phyloP scores from a whole-genome alignment of 2,797 vertebrate species.

The Chelmon rostratus region DNA sequence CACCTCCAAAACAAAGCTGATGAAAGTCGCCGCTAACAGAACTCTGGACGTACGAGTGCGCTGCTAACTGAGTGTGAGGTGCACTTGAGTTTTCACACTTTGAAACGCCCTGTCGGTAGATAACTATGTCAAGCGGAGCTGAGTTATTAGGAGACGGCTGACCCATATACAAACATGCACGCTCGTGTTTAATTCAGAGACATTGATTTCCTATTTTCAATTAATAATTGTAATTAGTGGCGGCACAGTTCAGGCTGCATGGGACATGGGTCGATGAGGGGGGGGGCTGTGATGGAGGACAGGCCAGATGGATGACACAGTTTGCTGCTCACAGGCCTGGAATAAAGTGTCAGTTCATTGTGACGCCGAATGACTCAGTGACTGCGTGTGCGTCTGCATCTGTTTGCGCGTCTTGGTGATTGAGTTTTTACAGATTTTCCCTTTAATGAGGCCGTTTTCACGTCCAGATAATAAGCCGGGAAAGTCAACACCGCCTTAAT shows the following conservation, averaged over 20 bases:
- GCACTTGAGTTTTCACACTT: neutral
- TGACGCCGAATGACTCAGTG: constrained; percentile 12
- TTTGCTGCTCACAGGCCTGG: constrained; percentile 63
- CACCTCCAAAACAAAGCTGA: constrained; percentile 26
- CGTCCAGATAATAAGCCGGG: constrained; percentile 42
- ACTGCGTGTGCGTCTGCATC: neutral
- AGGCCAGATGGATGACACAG: constrained; percentile 88
- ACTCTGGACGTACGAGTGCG: neutral
- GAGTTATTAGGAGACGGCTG: constrained; percentile 48
- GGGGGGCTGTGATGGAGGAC: constrained; percentile 67
- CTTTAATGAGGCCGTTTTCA: constrained; percentile 53
- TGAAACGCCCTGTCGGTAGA: constrained; percentile 5
- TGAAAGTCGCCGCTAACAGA: constrained; percentile 18
- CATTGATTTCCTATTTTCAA: constrained; percentile 98
- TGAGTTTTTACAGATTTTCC: constrained; percentile 35
- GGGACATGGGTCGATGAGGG: constrained; percentile 87
- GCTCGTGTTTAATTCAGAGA: constrained; percentile 87
- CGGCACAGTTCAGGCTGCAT: constrained; percentile 88
- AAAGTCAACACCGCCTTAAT: constrained; percentile 19
- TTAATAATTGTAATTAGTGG: constrained; percentile 98
- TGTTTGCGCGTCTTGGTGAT: constrained; percentile 4
- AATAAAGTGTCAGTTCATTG: constrained; percentile 42
- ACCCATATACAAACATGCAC: constrained; percentile 63
- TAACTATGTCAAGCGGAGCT: constrained; percentile 36
- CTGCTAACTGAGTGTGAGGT: neutral